These are phyloP conservation scores for Oryzias melastigma DNA, from an alignment of 2,113 vertebrate genomes.

Conservation along the genomic window DNA sequence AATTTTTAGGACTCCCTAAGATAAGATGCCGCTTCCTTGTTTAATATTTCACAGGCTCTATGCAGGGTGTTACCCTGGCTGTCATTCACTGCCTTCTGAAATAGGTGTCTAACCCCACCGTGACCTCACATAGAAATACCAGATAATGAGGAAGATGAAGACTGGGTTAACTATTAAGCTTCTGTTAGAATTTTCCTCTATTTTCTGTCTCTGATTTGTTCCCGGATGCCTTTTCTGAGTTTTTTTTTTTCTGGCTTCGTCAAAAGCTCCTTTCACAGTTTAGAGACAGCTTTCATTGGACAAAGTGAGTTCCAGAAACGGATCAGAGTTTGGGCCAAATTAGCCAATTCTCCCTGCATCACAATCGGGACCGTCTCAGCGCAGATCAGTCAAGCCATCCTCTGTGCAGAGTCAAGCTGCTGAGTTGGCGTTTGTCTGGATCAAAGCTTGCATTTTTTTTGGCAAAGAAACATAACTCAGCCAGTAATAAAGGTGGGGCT, in stretches of 20 bases:
- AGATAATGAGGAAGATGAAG: slow-evolving; percentile 13
- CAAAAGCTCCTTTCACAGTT: slow-evolving; percentile 36
- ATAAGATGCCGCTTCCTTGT: slow-evolving; percentile 44
- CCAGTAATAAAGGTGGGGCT: slow-evolving; percentile 73
- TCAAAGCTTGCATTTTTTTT: slow-evolving; percentile 61
- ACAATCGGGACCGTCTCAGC: slow-evolving; percentile 48
- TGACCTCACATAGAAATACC: slow-evolving; percentile 39
- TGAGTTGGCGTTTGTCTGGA: slow-evolving; percentile 60
- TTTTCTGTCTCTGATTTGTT: slow-evolving; percentile 16
- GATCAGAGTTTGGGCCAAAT: slow-evolving; percentile 54
- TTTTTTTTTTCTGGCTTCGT: slow-evolving; percentile 35
- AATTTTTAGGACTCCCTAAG: slow-evolving; percentile 38
- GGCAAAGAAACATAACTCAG: slow-evolving; percentile 68
- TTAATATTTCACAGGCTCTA: slow-evolving; percentile 16
- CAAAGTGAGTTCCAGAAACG: slow-evolving; percentile 52
- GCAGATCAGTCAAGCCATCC: slow-evolving; percentile 61
- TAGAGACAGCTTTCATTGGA: slow-evolving; percentile 44
- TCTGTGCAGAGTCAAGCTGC: slow-evolving; percentile 54
- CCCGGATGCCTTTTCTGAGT: slow-evolving; percentile 8
- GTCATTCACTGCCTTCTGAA: slow-evolving; percentile 35
- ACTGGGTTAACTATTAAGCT: slow-evolving; percentile 7
- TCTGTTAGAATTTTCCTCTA: neutral
- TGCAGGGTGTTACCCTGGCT: slow-evolving; percentile 30
- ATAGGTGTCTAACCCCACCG: slow-evolving; percentile 21
- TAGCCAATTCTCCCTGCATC: slow-evolving; percentile 56